Base-by-base conservation (phyloP, 2,797 vertebrate genomes). In the Ciconia nigra region DNA sequence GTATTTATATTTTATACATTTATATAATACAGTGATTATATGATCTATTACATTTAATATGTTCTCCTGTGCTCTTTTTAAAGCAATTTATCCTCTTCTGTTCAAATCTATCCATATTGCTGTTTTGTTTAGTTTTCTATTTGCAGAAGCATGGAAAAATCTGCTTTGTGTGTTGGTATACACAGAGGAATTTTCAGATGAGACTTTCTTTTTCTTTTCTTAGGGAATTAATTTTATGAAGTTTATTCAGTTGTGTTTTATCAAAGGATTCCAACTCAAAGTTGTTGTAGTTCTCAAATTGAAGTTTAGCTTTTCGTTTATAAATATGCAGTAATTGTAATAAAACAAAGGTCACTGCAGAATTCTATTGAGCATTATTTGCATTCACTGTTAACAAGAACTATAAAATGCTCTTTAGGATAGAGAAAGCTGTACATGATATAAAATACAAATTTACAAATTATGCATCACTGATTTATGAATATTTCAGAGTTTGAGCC, bases 321-420 rank as follows among this genome's bases (percentile, higher is more conserved):
- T 95, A 96, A 96, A 94, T 96, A 94, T 97, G 79, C 85, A 97
- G 26, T 90, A 94, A 95, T 93, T 97, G 71, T 91, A 95, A 93
- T 96, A 93, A 97, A 97, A 94, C 89, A 98, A 97, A 98, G 97
- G 94, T 97, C 96, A 97, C 51, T 54, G 33, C 25, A 96, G 90
- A 96, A 97, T 95, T 95, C 96, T 82, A 49, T 16, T 94, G 95
- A 96, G 96, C 59, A 92, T 97, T 96, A 97, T 96, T 97, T 96
- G 83, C 91, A 93, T 97, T 97, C 95, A 89, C 42, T 94, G 89
- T 96, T 97, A 97, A 95, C 91, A 95, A 96, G 83, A 95, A 97
- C 94, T 88, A 66, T 90, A 93, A 97, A 96, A 97, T 84, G 79
- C 51, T 94, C 81, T 87, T 85, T 91, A 95, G 86, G 76, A 81